Base-by-base conservation (phyloP, 2,888 invertebrate genomes). In the Orchestes rusci region DNA sequence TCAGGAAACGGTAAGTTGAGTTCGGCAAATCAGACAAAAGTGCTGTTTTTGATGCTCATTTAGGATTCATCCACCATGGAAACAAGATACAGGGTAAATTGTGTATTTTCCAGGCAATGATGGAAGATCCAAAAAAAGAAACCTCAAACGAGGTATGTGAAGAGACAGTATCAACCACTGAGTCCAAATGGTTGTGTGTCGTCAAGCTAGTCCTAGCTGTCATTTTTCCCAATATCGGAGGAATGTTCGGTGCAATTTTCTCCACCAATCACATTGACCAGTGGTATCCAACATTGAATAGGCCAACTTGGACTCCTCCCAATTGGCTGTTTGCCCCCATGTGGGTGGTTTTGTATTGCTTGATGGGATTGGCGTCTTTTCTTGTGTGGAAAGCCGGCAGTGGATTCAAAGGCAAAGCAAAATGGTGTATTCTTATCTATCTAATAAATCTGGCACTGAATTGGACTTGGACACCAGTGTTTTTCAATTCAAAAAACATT, bases 321-420 rank as follows among this genome's bases (percentile, higher is more conserved):
- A 82, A 83, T 54, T 82, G 81, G 78, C 70, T 77, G 0, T 89
- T 89, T 63, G 83, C 74, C 0, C 85, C 87, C 0, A 77, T 81
- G 2, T 91, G 90, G 90, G 83, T 84, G 0, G 61, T 71, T 1
- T 65, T 91, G 5, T 90, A 90, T 60, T 74, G 77, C 2, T 71
- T 79, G 3, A 87, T 91, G 79, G 91, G 91, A 1, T 87, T 83
- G 59, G 84, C 87, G 2, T 87, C 89, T 0, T 90, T 87, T 62
- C 64, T 87, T 56, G 83, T 89, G 0, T 85, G 79, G 72, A 73
- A 77, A 48, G 82, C 85, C 57, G 84, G 84, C 2, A 82, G 79
- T 39, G 87, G 87, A 18, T 82, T 84, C 55, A 66, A 71, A 53
- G 80, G 77, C 74, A 27, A 15, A 19, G 42, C 36, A 12, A 42